Evolutionary conservation across 2,888 invertebrate genomes (phyloP), one percentile per base, ranked within the genome.

Genomic region (Podabrus alpinus): DNA sequence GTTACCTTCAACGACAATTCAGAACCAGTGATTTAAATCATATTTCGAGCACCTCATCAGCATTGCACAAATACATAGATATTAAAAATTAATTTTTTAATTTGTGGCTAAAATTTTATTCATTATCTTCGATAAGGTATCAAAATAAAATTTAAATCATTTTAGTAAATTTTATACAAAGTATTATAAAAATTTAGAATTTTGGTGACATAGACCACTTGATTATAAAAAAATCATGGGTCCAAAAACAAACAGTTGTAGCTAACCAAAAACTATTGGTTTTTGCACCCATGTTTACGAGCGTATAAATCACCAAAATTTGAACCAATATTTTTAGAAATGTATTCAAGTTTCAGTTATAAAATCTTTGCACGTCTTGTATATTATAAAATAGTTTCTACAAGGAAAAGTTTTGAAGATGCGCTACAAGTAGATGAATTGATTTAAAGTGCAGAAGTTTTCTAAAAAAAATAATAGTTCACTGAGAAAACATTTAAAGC

Each of bases 401-500:
- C 19, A 59, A 72, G 69, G 17, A 29, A 69, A 24, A 75, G 68
- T n/a, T 45, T 45, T 45, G 45, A 45, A 45, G n/a, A 75, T 75
- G 75, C 72, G 61, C 72, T 75, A 75, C 75, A 75, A 62, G 66
- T 68, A 75, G 69, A 74, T 71, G 67, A 74, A 66, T 66, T 69
- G 66, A 73, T 68, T 68, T 70, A 13, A 78, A 73, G 77, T 76
- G 76, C 76, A 79, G 73, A 77, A 79, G 77, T 79, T 73, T 61
- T 73, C 71, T 76, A 73, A 19, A 64, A 60, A 15, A 64, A 64
- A 61, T 73, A 74, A 64, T 72, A 73, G 74, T 72, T 78, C 59
- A 78, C 69, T 67, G 80, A 82, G 81, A 81, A 82, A 80, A 85
- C 84, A 85, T 83, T 81, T 81, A 85, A 86, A 85, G 85, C 84